Evolutionary conservation across 2,888 invertebrate genomes (phyloP), one percentile per base, ranked within the genome.

Genomic region (Trachelus troglodyta): DNA sequence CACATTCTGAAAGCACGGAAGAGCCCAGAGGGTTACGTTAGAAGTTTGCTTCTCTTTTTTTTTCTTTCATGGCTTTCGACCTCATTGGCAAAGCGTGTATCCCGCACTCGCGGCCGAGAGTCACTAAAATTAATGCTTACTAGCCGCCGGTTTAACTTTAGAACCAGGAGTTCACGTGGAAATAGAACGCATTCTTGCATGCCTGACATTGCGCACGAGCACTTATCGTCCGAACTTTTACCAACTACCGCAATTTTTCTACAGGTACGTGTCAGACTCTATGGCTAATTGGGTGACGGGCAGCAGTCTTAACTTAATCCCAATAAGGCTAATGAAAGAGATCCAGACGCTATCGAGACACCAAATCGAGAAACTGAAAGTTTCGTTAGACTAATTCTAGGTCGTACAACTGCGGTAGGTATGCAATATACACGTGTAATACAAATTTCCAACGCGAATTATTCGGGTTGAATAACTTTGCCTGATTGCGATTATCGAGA

Each of bases 1-100:
- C 89, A 89, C 91, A 91, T 91, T 91, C 91, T 91, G 87, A 69
- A 90, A 91, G 79, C 76, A 84, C 80, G 75, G 82, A 85, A 88
- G 83, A 85, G 79, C 75, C 69, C 34, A 56, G 74, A 69, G 34
- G 12, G 79, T 83, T 81, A 82, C 79, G 79, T 81, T 80, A 80
- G 75, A 34, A 23, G 30, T 30, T 31, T 79, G 34, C 30, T 69
- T 77, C 71, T 35, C 9, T 11, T 77, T 37, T 75, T 75, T 74
- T 34, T 79, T 75, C 69, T 76, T 77, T 69, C 78, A 69, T 68
- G 71, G 69, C 77, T 78, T 34, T 75, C 73, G 75, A 73, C 77
- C 79, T 79, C 69, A 78, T 79, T 76, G 77, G 79, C 69, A 79
- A 77, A 77, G 79, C 75, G 30, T 77, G 74, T 69, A 69, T 74